These are phyloP conservation scores for Megaceryle torquata DNA, from an alignment of 2,113 vertebrate genomes.

Conservation along the genomic window DNA sequence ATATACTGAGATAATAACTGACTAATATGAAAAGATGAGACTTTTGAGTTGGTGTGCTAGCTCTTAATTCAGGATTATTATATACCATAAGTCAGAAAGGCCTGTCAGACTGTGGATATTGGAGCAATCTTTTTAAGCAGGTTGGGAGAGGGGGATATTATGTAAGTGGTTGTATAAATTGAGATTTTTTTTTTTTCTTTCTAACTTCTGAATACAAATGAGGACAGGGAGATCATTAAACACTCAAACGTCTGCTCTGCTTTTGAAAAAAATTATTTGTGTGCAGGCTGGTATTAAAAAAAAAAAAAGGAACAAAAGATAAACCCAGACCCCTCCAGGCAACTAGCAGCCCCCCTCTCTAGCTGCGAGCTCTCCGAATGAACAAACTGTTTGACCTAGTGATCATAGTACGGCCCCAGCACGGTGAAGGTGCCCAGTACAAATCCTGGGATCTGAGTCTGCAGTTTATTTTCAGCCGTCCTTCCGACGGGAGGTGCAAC, in stretches of 20 bases:
- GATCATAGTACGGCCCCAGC: background rate
- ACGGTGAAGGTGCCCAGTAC: background rate
- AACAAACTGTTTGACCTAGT: background rate
- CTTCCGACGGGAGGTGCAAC: constrained; percentile 22
- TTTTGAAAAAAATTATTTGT: background rate
- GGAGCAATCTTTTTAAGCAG: background rate
- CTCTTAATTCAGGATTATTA: background rate
- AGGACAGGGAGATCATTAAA: background rate
- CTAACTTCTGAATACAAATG: background rate
- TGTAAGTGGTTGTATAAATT: background rate
- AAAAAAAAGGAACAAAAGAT: background rate
- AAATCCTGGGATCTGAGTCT: constrained; percentile 36
- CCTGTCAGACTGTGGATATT: background rate
- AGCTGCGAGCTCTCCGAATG: background rate
- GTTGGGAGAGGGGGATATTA: background rate
- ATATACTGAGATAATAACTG: constrained; percentile 11
- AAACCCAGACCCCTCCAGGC: background rate
- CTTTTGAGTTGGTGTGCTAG: background rate
- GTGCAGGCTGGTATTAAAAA: background rate
- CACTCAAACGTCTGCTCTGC: background rate
- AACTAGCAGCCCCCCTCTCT: background rate
- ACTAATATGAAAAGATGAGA: background rate
- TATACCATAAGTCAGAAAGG: background rate
- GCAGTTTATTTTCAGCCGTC: constrained; percentile 58
- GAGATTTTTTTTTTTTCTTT: background rate